A percentile compares a stretch with the other conserved stretches of the same genome.
These are phyloP conservation scores for Pempheris klunzingeri DNA, from an alignment of 2,797 vertebrate species.

Conservation along the genomic window DNA sequence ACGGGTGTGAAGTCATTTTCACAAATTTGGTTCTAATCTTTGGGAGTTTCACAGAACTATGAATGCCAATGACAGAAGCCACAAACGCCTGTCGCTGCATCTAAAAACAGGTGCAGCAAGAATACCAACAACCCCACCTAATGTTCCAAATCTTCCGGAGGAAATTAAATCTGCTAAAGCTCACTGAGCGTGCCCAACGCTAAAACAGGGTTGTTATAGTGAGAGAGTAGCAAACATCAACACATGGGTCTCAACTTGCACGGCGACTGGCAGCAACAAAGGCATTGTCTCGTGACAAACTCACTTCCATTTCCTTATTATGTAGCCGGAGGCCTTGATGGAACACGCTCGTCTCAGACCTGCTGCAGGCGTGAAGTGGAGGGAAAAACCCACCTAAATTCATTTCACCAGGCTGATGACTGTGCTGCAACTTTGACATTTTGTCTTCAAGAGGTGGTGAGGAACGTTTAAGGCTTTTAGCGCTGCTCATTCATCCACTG, in stretches of 20 bases:
- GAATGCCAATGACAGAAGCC: background rate
- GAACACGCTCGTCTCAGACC: constrained; percentile 38
- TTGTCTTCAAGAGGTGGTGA: background rate
- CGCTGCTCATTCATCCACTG: too few relatives aligned
- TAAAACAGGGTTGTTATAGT: constrained; percentile 1
- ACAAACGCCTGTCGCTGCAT: background rate
- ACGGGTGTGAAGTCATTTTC: too few relatives aligned
- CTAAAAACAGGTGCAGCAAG: constrained; percentile 43
- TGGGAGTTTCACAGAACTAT: background rate
- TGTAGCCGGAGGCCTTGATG: constrained; percentile 81
- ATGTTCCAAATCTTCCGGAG: constrained; percentile 4
- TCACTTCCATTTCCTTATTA: constrained; percentile 89
- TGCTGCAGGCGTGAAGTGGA: constrained; percentile 16
- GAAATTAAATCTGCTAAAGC: constrained; percentile 18
- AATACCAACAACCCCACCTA: background rate
- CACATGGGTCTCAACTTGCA: constrained; percentile 79
- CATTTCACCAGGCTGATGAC: background rate
- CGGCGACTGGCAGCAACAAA: constrained; percentile 77
- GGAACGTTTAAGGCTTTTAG: background rate
- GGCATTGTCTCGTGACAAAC: constrained; percentile 81
- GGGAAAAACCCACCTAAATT: constrained; percentile 4
- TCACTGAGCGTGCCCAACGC: background rate
- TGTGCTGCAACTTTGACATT: background rate
- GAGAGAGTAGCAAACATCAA: constrained; percentile 63
- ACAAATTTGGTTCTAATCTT: background rate